These are phyloP conservation scores for Drosophila malerkotliana DNA, from an alignment of 1,140 invertebrate genomes.

Conservation along the genomic window DNA sequence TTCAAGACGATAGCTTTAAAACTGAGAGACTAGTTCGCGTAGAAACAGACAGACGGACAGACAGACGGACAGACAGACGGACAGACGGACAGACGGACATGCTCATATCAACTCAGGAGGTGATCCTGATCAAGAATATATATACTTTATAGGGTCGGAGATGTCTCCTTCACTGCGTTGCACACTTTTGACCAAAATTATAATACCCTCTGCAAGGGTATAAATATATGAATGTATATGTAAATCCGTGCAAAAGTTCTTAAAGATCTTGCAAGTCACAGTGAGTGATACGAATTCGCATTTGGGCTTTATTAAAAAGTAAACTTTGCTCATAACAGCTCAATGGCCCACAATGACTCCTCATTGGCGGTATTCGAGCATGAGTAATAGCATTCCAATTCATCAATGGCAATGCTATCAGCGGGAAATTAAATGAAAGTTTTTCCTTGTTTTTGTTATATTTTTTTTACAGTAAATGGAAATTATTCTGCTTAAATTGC, in stretches of 20 bases:
- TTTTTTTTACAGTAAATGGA: slow-evolving; percentile 31
- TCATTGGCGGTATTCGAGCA: neutral
- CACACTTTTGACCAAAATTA: too few species aligned
- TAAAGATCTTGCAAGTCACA: slow-evolving; percentile 40
- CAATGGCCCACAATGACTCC: slow-evolving; percentile 8
- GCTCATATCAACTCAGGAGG: too few species aligned
- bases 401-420: slow-evolving; percentile 1
- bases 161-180: too few species aligned
- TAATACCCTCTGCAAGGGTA: too few species aligned
- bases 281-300: slow-evolving; percentile 24
- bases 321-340: slow-evolving; percentile 26
- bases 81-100: too few species aligned
- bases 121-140: too few species aligned
- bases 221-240: slow-evolving; percentile 23
- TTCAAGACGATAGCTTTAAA: too few species aligned
- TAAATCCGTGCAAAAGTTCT: slow-evolving; percentile 19
- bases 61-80: too few species aligned
- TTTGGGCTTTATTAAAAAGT: slow-evolving; percentile 26
- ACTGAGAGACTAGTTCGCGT: too few species aligned
- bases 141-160: too few species aligned
- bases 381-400: slow-evolving; percentile 11
- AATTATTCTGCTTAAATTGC: slow-evolving; percentile 51
- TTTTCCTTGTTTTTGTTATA: neutral
- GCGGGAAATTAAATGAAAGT: slow-evolving; percentile 42
- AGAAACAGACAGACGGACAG: too few species aligned